A percentile compares a stretch with the other conserved stretches of the same genome.
Evolutionary conservation across 2,113 vertebrate genomes (phyloP).

Genomic region (Notiomystis cincta): DNA sequence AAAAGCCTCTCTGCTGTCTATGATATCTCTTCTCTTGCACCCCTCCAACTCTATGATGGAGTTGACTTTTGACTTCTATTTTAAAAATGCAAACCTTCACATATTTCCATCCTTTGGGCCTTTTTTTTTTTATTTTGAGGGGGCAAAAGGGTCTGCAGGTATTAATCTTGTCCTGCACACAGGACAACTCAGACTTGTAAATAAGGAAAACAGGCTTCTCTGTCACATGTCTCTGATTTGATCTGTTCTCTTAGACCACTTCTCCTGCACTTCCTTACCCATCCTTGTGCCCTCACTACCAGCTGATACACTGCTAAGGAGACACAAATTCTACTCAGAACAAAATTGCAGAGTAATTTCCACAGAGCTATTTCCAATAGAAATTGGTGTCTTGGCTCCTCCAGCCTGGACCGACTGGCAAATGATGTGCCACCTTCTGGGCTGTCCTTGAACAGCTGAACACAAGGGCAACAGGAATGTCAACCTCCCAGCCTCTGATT

Average conservation of each 20-base stretch:
- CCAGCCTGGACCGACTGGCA: neutral
- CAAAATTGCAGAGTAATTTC: neutral
- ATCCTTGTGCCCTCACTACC: neutral
- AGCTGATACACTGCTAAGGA: neutral
- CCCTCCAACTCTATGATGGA: neutral
- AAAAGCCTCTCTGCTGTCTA: neutral
- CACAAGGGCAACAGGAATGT: neutral
- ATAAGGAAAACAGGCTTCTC: neutral
- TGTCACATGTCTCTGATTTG: neutral
- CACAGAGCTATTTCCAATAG: neutral
- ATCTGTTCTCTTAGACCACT: neutral
- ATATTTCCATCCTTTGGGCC: neutral
- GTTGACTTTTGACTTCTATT: neutral
- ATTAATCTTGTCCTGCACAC: neutral
- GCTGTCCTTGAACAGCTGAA: neutral
- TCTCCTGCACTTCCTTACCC: neutral
- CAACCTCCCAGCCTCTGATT: neutral
- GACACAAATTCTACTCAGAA: neutral
- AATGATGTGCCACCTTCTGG: neutral
- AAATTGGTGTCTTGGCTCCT: neutral
- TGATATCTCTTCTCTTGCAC: neutral
- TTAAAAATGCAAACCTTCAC: neutral
- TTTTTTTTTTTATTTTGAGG: neutral
- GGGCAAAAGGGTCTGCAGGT: accelerated
- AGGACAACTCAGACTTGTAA: neutral